A percentile compares a stretch with the other conserved stretches of the same genome.
These are phyloP conservation scores for Xylocampa areola DNA, from an alignment of 2,888 invertebrate genomes.

Conservation along the genomic window DNA sequence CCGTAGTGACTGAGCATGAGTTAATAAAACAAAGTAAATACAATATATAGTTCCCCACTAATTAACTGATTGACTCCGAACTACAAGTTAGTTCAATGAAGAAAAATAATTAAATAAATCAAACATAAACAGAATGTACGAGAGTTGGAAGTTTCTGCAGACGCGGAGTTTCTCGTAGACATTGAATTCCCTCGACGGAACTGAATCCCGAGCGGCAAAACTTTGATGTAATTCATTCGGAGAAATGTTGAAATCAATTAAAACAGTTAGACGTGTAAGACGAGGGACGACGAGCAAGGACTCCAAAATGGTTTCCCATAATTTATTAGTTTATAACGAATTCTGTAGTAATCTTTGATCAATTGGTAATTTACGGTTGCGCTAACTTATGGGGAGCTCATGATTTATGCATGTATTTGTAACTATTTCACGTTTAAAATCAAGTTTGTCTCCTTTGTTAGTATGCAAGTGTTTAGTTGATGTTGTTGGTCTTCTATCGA, in stretches of 20 bases:
- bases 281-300: constrained; percentile 17
- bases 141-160: constrained; percentile 38
- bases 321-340: constrained; percentile 39
- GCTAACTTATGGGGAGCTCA: not conserved
- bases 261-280: constrained; percentile 46
- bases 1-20: too few species aligned
- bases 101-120: constrained; percentile 44
- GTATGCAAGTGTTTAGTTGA: too few species aligned
- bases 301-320: constrained; percentile 30
- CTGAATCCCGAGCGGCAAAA: constrained; percentile 28
- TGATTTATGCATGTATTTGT: constrained; percentile 1
- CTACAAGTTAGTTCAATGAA: constrained; percentile 12
- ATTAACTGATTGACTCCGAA: too few species aligned
- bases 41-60: too few species aligned
- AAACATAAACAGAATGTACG: constrained; percentile 45
- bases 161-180: constrained; percentile 25
- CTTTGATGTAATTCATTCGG: constrained; percentile 40
- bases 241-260: constrained; percentile 52
- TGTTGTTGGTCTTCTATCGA: too few species aligned
- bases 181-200: constrained; percentile 12
- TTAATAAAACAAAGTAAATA: constrained; percentile 39
- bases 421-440: constrained; percentile 1
- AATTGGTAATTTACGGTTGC: constrained; percentile 16
- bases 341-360: constrained; percentile 33
- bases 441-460: too few species aligned